phyloP scores from a whole-genome alignment of 2,797 vertebrate genomes.

The Dipus sagitta region DNA sequence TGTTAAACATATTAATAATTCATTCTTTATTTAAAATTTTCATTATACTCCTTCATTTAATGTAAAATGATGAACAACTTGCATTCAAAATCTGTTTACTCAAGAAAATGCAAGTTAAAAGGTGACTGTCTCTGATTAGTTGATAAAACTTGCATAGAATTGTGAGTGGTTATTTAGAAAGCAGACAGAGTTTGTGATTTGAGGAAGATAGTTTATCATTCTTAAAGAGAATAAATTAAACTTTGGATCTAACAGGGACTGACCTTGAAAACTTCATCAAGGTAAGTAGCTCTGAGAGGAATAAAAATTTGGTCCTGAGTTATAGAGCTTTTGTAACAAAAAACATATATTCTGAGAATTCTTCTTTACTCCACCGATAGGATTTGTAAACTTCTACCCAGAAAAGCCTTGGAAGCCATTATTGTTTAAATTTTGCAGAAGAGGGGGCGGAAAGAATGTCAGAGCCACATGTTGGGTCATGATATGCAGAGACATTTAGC shows the following conservation, averaged over 20 bases:
- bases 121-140: not conserved
- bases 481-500: no score
- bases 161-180: not conserved
- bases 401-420: not conserved
- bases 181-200: not conserved
- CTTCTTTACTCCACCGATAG: not conserved
- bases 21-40: not conserved
- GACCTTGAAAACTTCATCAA: constrained; percentile 30
- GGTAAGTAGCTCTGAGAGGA: not conserved
- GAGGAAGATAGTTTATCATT: not conserved
- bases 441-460: no score
- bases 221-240: constrained; percentile 36
- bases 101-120: not conserved
- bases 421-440: no score
- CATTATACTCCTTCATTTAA: not conserved
- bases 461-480: no score
- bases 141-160: not conserved
- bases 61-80: not conserved
- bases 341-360: not conserved
- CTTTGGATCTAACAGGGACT: not conserved
- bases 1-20: not conserved
- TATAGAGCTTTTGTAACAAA: not conserved
- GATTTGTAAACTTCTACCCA: not conserved
- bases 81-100: not conserved
- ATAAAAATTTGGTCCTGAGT: constrained; percentile 12